phyloP scores from a whole-genome alignment of 2,113 vertebrate species.

The Clinocottus analis region DNA sequence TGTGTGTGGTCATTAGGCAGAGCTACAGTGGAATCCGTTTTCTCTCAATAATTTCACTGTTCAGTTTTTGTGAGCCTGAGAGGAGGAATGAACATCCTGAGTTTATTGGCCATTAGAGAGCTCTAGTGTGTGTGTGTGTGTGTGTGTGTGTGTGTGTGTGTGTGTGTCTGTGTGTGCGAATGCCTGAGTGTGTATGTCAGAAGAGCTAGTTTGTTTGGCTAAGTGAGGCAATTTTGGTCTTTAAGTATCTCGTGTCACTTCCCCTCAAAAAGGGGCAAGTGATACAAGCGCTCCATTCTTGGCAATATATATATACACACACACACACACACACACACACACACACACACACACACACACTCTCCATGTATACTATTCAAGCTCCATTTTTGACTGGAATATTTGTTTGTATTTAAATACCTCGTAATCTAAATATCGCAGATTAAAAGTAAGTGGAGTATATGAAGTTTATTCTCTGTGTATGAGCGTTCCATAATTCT shows the following conservation, averaged over 20 bases:
- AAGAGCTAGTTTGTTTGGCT: conserved; percentile 77
- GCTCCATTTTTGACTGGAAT: conserved; percentile 18
- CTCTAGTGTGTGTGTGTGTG: conserved; percentile 38
- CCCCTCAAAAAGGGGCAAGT: conserved; percentile 75
- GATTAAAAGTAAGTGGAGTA: conserved; percentile 5
- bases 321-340: conserved; percentile 23
- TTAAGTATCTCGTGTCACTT: conserved; percentile 82
- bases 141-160: conserved; percentile 23
- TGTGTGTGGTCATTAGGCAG: conserved; percentile 71
- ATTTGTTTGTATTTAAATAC: conserved; percentile 33
- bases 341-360: conserved; percentile 21
- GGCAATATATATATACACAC: conserved; percentile 29
- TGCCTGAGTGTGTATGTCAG: conserved; percentile 46
- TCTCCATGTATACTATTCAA: conserved; percentile 3
- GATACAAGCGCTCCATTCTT: conserved; percentile 73
- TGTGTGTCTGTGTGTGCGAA: conserved; percentile 4
- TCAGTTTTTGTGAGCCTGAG: conserved; percentile 75
- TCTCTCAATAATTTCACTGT: conserved; percentile 76
- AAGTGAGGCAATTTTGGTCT: conserved; percentile 82
- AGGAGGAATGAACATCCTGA: conserved; percentile 78
- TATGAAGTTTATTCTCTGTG: conserved; percentile 5
- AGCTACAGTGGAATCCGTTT: conserved; percentile 75
- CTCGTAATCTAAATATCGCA: conserved; percentile 15
- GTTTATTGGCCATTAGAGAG: conserved; percentile 83
- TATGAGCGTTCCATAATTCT: conserved; percentile 14